A percentile compares a stretch with the other conserved stretches of the same genome.
phyloP scores from a whole-genome alignment of 2,113 vertebrate species.

The Lichenostomus cassidix region DNA sequence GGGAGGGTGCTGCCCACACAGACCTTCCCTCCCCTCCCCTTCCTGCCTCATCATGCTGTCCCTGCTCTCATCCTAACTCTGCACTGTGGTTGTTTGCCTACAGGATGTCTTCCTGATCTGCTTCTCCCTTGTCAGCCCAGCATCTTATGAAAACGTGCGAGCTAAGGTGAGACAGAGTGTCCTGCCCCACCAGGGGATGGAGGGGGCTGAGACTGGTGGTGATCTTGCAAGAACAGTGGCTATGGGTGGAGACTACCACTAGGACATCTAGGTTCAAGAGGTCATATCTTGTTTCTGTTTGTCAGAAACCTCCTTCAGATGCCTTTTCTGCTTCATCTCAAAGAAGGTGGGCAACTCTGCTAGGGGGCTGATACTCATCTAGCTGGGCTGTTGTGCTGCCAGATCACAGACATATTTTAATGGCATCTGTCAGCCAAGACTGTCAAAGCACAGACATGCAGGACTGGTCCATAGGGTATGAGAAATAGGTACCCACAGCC shows the following conservation, averaged over 20 bases:
- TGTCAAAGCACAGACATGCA: background rate
- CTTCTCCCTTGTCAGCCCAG: constrained; percentile 83
- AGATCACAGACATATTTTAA: background rate
- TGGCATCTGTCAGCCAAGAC: background rate
- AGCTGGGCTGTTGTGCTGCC: background rate
- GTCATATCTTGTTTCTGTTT: background rate
- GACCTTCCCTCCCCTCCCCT: background rate
- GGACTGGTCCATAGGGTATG: background rate
- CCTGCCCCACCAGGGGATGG: no score
- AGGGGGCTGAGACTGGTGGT: background rate
- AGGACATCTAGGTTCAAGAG: background rate
- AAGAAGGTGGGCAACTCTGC: background rate
- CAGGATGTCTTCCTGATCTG: constrained; percentile 86
- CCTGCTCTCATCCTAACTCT: background rate
- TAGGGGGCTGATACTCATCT: background rate
- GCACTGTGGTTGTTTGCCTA: background rate
- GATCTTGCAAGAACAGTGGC: background rate
- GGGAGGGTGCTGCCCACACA: background rate
- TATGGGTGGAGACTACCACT: background rate
- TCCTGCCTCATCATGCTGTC: background rate
- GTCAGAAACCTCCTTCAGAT: background rate
- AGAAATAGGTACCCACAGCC: background rate
- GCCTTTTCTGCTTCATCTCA: background rate
- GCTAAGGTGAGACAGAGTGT: constrained; percentile 76
- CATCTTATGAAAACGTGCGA: constrained; percentile 82